These are phyloP conservation scores for Microtus oregoni DNA, from an alignment of 2,113 vertebrate genomes.

Conservation along the genomic window DNA sequence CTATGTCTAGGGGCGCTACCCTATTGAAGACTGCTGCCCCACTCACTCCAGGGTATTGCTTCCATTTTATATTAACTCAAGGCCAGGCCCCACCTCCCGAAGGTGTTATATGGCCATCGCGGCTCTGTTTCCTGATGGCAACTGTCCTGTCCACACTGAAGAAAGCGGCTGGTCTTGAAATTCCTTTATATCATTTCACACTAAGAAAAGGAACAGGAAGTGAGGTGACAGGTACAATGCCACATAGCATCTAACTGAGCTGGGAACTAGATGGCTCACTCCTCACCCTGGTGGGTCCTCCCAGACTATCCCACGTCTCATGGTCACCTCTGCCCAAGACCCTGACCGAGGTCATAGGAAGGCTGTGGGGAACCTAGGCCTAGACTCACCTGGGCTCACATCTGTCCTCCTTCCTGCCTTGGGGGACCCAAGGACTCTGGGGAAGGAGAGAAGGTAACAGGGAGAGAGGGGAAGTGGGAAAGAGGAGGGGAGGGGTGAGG, in stretches of 20 bases:
- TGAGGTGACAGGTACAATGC: background rate
- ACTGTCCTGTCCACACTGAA: background rate
- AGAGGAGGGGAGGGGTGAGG: accelerated
- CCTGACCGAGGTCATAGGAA: background rate
- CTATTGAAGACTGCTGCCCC: background rate
- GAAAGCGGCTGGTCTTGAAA: too few species aligned
- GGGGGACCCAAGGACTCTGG: too few species aligned
- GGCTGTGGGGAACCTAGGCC: background rate
- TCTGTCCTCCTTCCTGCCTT: background rate
- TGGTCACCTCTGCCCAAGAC: background rate
- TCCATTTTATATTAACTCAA: background rate
- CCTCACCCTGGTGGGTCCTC: too few species aligned
- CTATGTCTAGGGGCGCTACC: too few species aligned
- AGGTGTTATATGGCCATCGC: background rate
- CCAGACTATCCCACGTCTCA: too few species aligned
- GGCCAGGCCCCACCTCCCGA: background rate
- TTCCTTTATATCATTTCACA: background rate
- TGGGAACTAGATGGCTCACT: background rate
- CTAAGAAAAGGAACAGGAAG: background rate
- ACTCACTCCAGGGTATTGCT: background rate
- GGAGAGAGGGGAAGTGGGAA: accelerated
- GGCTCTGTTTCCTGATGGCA: background rate
- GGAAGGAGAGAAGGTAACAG: background rate
- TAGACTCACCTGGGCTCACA: background rate
- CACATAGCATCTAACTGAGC: background rate